phyloP scores from a whole-genome alignment of 2,888 invertebrate species.

The Eupithecia tripunctaria region DNA sequence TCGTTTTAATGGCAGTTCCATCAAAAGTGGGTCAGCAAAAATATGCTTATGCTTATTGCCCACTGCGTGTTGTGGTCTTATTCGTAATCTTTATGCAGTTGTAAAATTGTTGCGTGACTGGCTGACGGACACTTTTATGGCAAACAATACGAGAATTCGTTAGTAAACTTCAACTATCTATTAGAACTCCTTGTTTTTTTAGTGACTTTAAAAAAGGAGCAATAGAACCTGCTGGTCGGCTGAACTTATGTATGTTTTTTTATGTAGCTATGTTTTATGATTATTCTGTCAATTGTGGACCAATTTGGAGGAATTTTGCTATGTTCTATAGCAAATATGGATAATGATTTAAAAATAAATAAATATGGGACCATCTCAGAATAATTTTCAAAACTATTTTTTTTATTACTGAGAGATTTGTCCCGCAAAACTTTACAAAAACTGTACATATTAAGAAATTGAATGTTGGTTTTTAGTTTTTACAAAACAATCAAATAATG shows the following conservation, averaged over 20 bases:
- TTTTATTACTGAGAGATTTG: background rate
- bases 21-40: constrained; percentile 62
- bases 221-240: background rate
- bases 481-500: background rate
- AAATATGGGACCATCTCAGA: too few species aligned
- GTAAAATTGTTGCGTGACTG: background rate
- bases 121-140: background rate
- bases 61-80: constrained; percentile 34
- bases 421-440: background rate
- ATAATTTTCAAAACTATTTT: too few species aligned
- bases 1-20: constrained; percentile 54
- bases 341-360: background rate
- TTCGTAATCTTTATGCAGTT: constrained; percentile 20
- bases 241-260: background rate
- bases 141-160: background rate
- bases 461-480: too few species aligned
- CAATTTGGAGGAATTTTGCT: background rate
- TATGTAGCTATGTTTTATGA: background rate
- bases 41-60: constrained; percentile 44
- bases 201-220: background rate
- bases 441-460: background rate
- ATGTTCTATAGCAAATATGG: background rate
- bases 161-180: background rate
- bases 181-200: background rate
- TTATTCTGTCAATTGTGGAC: background rate